Percentiles rank a stretch among this genome's conserved stretches.
phyloP scores from a whole-genome alignment of 1,140 invertebrate genomes.

The Potamilus streckersoni region DNA sequence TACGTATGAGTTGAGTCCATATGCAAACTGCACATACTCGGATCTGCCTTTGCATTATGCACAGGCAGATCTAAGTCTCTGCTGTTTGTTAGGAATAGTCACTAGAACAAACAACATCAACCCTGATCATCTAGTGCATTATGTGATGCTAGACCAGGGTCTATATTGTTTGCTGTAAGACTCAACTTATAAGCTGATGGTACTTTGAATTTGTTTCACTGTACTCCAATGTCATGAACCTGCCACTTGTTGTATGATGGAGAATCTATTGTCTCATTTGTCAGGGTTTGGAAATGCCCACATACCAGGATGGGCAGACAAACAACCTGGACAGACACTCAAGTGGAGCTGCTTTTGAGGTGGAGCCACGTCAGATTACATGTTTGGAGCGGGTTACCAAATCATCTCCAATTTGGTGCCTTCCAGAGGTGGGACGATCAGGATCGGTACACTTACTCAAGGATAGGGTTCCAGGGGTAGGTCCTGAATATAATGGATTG shows the following conservation, averaged over 20 bases:
- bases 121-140: no score
- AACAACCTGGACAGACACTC: conserved; percentile 12
- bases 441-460: conserved; percentile 93
- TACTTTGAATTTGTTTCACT: neutral
- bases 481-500: neutral
- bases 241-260: neutral
- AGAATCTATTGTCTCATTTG: conserved; percentile 10
- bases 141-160: no score
- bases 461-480: conserved; percentile 90
- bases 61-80: no score
- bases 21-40: no score
- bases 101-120: no score
- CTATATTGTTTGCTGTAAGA: no score
- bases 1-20: no score
- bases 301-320: conserved; percentile 23
- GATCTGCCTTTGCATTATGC: no score
- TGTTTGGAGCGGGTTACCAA: conserved; percentile 87
- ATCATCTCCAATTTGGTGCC: conserved; percentile 94
- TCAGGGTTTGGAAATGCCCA: conserved; percentile 35
- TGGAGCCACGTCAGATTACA: conserved; percentile 72
- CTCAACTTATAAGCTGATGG: no score
- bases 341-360: conserved; percentile 36
- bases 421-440: conserved; percentile 91
- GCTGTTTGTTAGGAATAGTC: no score
- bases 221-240: neutral